phyloP scores from a whole-genome alignment of 2,797 vertebrate species.

The Tenualosa thibaudeaui region DNA sequence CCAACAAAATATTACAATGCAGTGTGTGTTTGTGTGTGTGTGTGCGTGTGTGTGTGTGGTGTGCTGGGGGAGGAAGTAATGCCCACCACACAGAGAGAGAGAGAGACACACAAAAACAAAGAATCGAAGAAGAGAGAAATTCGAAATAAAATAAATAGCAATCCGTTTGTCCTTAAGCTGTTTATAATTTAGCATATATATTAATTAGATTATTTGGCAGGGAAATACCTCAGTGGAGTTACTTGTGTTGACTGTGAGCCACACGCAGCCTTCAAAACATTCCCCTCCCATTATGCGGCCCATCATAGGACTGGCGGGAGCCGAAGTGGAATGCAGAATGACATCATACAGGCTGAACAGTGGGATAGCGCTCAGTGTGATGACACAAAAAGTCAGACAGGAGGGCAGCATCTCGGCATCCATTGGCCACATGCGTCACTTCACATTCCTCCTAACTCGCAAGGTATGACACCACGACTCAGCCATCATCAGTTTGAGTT shows the following conservation, averaged over 20 bases:
- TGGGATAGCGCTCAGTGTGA: background rate
- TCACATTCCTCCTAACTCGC: background rate
- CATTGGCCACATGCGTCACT: background rate
- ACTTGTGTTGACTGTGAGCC: background rate
- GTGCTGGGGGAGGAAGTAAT: background rate
- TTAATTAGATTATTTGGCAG: background rate
- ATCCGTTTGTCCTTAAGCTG: background rate
- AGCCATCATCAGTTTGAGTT: background rate
- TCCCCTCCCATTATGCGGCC: background rate
- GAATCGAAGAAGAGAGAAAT: background rate
- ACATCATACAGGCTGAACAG: background rate
- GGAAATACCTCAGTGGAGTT: background rate
- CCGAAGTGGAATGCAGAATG: background rate
- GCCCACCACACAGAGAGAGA: background rate
- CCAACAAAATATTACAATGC: no score
- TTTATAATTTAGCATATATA: background rate
- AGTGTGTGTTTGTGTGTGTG: background rate
- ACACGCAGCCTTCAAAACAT: background rate
- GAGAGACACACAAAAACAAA: background rate
- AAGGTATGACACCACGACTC: background rate
- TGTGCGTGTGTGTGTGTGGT: slow-evolving; percentile 7
- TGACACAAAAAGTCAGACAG: background rate
- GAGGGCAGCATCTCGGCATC: background rate
- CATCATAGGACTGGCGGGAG: background rate
- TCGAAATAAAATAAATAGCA: background rate